These are phyloP conservation scores for Psettodes erumei DNA, from an alignment of 2,113 vertebrate species.

Conservation along the genomic window DNA sequence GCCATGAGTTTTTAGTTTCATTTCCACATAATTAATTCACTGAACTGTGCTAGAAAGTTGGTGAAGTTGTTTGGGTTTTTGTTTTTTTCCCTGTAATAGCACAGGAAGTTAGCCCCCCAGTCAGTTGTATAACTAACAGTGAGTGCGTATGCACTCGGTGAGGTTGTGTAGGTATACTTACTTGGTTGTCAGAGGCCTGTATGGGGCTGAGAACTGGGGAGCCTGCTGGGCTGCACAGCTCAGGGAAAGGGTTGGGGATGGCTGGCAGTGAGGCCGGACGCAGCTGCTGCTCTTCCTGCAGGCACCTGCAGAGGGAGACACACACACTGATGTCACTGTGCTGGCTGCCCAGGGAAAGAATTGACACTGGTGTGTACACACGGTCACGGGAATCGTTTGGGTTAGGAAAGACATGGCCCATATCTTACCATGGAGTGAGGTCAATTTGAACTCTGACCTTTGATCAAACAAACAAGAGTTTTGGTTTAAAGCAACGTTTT, in stretches of 20 bases:
- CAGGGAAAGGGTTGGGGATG: slow-evolving; percentile 97
- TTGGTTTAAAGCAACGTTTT: not conserved
- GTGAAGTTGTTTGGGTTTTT: not conserved
- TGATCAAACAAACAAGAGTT: not conserved
- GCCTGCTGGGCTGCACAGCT: slow-evolving; percentile 90
- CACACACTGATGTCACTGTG: slow-evolving; percentile 16
- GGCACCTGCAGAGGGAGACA: slow-evolving; percentile 85
- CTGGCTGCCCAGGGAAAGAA: not conserved
- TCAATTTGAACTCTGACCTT: not conserved
- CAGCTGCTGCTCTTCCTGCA: slow-evolving; percentile 91
- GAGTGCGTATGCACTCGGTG: not conserved
- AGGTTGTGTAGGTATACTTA: slow-evolving; percentile 72
- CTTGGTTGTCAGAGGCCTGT: slow-evolving; percentile 86
- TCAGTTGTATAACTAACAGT: not conserved
- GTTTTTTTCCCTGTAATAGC: not conserved
- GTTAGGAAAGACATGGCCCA: not conserved
- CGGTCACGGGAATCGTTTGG: not conserved
- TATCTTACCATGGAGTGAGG: not conserved
- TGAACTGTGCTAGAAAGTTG: not conserved
- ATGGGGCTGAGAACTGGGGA: slow-evolving; percentile 88
- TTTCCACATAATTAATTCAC: not conserved
- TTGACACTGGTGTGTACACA: not conserved
- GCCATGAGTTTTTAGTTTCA: too few species aligned
- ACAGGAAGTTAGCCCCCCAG: not conserved
- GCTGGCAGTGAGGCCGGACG: slow-evolving; percentile 93